Evolutionary conservation across 2,113 vertebrate species (phyloP).

Genomic region (Phylloscopus trochilus): DNA sequence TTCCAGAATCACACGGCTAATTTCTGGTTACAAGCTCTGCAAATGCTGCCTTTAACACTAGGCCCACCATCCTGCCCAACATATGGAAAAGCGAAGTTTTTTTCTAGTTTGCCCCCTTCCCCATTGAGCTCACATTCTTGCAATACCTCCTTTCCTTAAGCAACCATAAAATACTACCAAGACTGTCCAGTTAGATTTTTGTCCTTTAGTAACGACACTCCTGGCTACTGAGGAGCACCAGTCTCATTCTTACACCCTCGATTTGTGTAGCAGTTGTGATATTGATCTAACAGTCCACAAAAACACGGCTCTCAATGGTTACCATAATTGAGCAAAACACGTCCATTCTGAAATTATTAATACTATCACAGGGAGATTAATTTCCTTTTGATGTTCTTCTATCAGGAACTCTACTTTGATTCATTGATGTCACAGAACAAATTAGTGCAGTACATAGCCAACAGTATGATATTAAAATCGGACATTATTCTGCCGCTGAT

Average conservation of each 20-base stretch:
- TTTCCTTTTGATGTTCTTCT: slow-evolving; percentile 57
- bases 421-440: slow-evolving; percentile 64
- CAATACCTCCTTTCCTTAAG: not conserved
- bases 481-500: slow-evolving; percentile 33
- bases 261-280: slow-evolving; percentile 5
- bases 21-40: not conserved
- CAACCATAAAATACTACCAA: not conserved
- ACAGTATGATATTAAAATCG: slow-evolving; percentile 59
- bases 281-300: not conserved
- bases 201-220: not conserved
- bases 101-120: not conserved
- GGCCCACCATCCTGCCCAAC: not conserved
- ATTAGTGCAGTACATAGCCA: slow-evolving; percentile 48
- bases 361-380: slow-evolving; percentile 42
- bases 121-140: not conserved
- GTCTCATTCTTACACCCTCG: not conserved
- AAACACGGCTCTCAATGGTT: slow-evolving; percentile 8
- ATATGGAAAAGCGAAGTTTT: not conserved
- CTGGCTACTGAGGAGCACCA: not conserved
- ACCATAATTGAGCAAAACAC: slow-evolving; percentile 56
- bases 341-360: slow-evolving; percentile 54
- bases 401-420: slow-evolving; percentile 59
- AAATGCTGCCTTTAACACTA: not conserved
- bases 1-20: not conserved
- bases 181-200: not conserved